Base-by-base conservation (phyloP, 2,113 vertebrate genomes). In the Nerophis ophidion region DNA sequence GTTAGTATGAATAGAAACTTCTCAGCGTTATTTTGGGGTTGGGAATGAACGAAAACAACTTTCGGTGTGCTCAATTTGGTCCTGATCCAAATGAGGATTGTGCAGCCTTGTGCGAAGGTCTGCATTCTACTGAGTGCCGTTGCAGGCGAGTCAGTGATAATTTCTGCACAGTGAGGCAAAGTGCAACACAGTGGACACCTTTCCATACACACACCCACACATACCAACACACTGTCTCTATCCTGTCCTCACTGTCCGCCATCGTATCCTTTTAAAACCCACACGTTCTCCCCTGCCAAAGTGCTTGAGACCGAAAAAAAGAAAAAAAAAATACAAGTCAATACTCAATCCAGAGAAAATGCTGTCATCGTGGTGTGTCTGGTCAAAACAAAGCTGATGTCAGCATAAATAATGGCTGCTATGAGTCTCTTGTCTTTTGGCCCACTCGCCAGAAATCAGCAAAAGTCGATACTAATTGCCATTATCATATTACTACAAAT, bases 401-500 rank as follows among this genome's bases (percentile, higher is more conserved):
- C 75, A 77, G 77, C 72, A 75, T 66, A 70, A 75, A 77, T 57
- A 50, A 83, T 16, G 58, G 67, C 63, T 66, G 68, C 62, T 63
- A 58, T 71, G 66, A 74, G 79, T 81, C 68, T 57, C 63, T 66
- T 60, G 69, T 73, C 64, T 65, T 71, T 79, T 80, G 77, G 73
- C 63, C 44, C 60, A 48, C 73, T 68, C 63, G 56, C 70, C 63
- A 69, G 61, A 61, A 66, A 62, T 67, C 52, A 50, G 71, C 66
- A 65, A 70, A 79, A 79, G 81, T 84, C 80, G 82, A 81, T 84
- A 77, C 71, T 84, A 81, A 81, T 76, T 68, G 34, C 66, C 65
- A 86, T 84, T 82, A 84, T 71, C 72, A 72, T 81, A 86, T 81
- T 80, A 73, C 63, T 76, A 65, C 65, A 80, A 79, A 86, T 82